Conservation (phyloP, 2,888 invertebrate genomes). For the Blastobasis adustella region DNA sequence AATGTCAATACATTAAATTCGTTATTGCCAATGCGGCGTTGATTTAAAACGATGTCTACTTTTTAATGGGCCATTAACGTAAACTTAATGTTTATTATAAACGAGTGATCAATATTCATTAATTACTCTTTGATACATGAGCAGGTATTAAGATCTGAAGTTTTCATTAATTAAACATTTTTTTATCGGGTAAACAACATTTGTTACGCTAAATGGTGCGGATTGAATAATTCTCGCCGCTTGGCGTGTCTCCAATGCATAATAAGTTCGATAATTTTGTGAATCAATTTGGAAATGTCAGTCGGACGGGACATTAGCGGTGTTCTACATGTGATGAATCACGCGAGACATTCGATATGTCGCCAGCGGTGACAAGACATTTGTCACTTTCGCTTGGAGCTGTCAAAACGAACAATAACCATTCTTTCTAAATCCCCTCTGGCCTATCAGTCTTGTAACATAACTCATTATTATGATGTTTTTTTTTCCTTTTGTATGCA, state of each 20-base stretch:
- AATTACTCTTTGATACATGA: not conserved
- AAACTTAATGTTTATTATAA: conserved; percentile 1
- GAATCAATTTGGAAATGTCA: not conserved
- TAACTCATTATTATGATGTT: no score
- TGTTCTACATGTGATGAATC: not conserved
- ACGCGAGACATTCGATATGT: not conserved
- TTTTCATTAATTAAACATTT: not conserved
- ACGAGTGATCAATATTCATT: conserved; percentile 1
- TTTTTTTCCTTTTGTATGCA: no score
- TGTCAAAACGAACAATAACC: conserved; percentile 1
- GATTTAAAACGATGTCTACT: not conserved
- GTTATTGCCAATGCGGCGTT: not conserved
- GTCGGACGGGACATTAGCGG: no score
- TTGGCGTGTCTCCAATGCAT: not conserved
- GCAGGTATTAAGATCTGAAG: not conserved
- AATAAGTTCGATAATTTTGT: not conserved
- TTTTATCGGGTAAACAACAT: not conserved
- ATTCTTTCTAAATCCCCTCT: not conserved
- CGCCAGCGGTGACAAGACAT: not conserved
- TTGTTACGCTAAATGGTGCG: not conserved
- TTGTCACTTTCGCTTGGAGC: not conserved
- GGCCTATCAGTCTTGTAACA: no score
- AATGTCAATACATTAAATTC: conserved; percentile 1
- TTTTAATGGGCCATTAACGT: not conserved
- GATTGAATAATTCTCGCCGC: not conserved